These are phyloP conservation scores for Megaptera novaeangliae DNA, from an alignment of 2,113 vertebrate species.

Conservation along the genomic window DNA sequence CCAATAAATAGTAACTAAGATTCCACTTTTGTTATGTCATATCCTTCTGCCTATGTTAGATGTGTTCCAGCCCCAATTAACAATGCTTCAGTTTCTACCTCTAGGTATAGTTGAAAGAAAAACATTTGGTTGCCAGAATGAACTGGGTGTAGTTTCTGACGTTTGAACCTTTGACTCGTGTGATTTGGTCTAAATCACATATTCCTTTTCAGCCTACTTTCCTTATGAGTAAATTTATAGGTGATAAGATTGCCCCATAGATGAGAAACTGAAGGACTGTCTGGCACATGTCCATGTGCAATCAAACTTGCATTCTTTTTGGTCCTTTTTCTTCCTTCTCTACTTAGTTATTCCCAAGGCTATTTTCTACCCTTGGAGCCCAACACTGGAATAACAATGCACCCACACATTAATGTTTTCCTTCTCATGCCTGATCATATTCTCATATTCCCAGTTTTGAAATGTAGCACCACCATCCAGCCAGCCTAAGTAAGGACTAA, in stretches of 20 bases:
- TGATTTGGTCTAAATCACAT: not conserved
- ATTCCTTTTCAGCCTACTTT: not conserved
- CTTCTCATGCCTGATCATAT: not conserved
- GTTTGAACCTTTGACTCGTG: not conserved
- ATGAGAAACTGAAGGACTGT: not conserved
- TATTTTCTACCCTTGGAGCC: not conserved
- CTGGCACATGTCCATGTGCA: not conserved
- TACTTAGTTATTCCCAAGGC: not conserved
- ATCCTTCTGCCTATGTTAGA: not conserved
- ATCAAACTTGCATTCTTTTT: not conserved
- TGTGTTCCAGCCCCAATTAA: not conserved
- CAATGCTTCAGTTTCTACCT: not conserved
- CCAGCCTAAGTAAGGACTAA: not conserved
- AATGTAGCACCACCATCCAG: not conserved
- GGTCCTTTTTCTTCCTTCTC: not conserved
- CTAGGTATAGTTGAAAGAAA: not conserved
- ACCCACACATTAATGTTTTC: not conserved
- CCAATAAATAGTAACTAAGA: not conserved
- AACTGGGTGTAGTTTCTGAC: not conserved
- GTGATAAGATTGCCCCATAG: not conserved
- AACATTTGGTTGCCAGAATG: not conserved
- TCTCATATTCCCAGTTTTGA: not conserved
- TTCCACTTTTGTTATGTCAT: not conserved
- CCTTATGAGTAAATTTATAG: not conserved
- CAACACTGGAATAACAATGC: not conserved